These are phyloP conservation scores for Drosophila nigromelanica DNA, from an alignment of 1,140 invertebrate genomes.

Conservation along the genomic window DNA sequence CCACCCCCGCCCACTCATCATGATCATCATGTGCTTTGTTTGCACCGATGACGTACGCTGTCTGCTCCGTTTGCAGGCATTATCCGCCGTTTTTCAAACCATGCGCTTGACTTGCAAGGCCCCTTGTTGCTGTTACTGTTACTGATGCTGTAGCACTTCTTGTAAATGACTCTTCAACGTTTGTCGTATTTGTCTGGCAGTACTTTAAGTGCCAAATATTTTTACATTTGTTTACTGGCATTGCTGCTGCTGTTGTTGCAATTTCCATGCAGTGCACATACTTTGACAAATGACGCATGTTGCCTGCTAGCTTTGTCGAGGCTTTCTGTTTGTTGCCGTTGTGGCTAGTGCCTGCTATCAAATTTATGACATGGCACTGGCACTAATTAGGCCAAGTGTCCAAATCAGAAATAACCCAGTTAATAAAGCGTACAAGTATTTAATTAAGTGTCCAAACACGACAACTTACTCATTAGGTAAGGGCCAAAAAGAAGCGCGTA, in stretches of 20 bases:
- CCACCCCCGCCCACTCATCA: conserved; percentile 28
- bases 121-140: conserved; percentile 27
- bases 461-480: conserved; percentile 27
- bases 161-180: conserved; percentile 81
- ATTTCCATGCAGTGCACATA: background rate
- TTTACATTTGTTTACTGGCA: conserved; percentile 71
- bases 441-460: conserved; percentile 60
- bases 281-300: conserved; percentile 49
- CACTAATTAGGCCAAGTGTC: conserved; percentile 63
- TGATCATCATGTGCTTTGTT: conserved; percentile 68
- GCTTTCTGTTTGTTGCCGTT: conserved; percentile 4
- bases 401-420: conserved; percentile 40
- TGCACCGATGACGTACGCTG: conserved; percentile 64
- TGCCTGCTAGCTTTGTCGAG: conserved; percentile 8
- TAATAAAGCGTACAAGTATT: conserved; percentile 73
- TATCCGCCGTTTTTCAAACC: conserved; percentile 66
- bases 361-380: conserved; percentile 58
- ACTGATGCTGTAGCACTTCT: conserved; percentile 52
- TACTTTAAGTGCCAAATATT: conserved; percentile 81
- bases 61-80: conserved; percentile 62
- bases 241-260: conserved; percentile 32
- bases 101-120: conserved; percentile 42
- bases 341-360: conserved; percentile 28
- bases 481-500: background rate
- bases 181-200: conserved; percentile 79